Evolutionary conservation across 2,113 vertebrate species (phyloP), one percentile per base, ranked within the genome.

Genomic region (Varanus salvator): DNA sequence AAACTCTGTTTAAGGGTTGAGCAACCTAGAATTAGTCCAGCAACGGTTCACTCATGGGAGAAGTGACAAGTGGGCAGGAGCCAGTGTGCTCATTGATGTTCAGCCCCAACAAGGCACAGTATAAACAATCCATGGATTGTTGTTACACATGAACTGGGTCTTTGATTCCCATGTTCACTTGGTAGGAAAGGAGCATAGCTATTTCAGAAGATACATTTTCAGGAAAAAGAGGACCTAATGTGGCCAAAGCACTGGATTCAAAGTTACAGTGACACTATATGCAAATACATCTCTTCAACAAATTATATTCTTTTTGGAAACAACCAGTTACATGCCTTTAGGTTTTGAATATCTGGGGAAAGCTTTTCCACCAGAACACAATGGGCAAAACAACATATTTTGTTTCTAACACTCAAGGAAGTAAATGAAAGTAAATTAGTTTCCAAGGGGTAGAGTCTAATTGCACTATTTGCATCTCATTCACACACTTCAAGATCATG

Each of bases 401-500:
- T 17, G 52, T 6, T 87, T 69, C 50, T 76, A 44, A 69, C 11
- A 52, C 27, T 54, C 60, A 78, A 19, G 87, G 48, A 12, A 76
- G 48, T 54, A 78, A 69, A 85, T 69, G 6, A 1, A 71, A 84
- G 3, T 2, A 82, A 89, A 66, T 78, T 84, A 85, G 60, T 78
- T 77, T 31, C 50, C 48, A 52, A 85, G 57, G 74, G 60, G 76
- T 27, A 21, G 31, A 77, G 19, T 38, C 78, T 82, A 57, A 44
- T 54, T 80, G 69, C 44, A 12, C 34, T 78, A 72, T 71, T 52
- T 85, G 52, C 74, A 84, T 57, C 74, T 91, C 50, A 60, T 84
- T 87, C 64, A 84, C 50, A 90, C 48, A 44, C 34, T 66, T 38
- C 23, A 68, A 38, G 86, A 17, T 84, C 27, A 84, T 23, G 23